Conservation (phyloP, 2,113 vertebrate species). For the Paraplagusia blochii region DNA sequence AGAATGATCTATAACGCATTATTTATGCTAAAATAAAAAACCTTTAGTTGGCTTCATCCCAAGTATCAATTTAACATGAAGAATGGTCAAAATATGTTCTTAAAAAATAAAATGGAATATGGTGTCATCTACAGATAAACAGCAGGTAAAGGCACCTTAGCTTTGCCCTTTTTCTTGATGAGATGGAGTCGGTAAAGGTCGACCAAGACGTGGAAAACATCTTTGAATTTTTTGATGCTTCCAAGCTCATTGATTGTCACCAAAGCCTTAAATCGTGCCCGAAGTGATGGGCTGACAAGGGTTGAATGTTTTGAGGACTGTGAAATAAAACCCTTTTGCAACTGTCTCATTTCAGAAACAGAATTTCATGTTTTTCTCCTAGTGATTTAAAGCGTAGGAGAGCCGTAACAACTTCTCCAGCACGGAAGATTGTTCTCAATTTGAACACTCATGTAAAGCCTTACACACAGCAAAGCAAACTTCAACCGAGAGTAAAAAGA, state of each 20-base stretch:
- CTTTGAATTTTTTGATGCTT: neutral
- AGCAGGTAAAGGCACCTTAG: no score
- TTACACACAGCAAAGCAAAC: neutral
- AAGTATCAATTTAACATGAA: no score
- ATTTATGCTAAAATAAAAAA: no score
- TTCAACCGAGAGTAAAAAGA: no score
- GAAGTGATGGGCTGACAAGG: constrained; percentile 6
- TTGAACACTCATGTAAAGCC: neutral
- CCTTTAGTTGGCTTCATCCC: no score
- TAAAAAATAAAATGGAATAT: no score
- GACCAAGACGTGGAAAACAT: neutral
- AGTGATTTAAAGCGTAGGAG: constrained; percentile 25
- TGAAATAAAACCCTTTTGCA: constrained; percentile 33
- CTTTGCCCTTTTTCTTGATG: neutral
- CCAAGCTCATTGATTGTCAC: constrained; percentile 2
- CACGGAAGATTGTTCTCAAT: constrained; percentile 1
- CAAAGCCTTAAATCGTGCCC: neutral
- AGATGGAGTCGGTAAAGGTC: neutral
- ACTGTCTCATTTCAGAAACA: constrained; percentile 25
- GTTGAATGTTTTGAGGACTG: constrained; percentile 12
- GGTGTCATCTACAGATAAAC: no score
- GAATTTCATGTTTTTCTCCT: constrained; percentile 9
- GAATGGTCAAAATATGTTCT: no score
- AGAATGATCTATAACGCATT: no score
- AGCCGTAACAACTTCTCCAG: constrained; percentile 26